phyloP scores from a whole-genome alignment of 53 echinoderm and acorn worm genomes.

The Apostichopus leukothele region DNA sequence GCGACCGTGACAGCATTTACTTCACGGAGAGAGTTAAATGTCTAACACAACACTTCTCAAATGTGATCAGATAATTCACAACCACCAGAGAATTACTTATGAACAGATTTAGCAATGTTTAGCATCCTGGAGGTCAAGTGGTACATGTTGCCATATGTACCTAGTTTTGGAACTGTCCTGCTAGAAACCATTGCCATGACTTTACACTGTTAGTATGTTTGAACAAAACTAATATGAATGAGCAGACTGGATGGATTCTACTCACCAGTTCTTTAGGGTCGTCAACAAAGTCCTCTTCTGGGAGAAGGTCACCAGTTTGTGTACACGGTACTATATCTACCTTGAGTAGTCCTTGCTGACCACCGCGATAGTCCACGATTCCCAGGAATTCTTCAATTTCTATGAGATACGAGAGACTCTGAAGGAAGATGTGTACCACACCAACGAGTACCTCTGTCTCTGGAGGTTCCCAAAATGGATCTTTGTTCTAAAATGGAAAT shows the following conservation, averaged over 20 bases:
- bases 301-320: conserved; percentile 65
- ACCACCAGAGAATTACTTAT: too few species aligned
- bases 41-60: too few species aligned
- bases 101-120: too few species aligned
- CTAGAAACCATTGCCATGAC: too few species aligned
- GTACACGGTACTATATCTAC: conserved; percentile 76
- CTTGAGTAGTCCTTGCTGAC: conserved; percentile 86
- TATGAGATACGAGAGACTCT: conserved; percentile 88
- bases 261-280: conserved; percentile 86
- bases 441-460: conserved; percentile 89
- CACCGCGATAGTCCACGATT: conserved; percentile 84
- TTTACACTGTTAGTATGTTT: too few species aligned
- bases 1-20: too few species aligned
- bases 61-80: too few species aligned
- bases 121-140: too few species aligned
- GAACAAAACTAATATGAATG: background rate
- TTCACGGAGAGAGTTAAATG: too few species aligned
- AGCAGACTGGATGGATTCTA: background rate
- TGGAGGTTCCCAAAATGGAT: conserved; percentile 97
- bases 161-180: too few species aligned
- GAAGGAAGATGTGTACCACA: conserved; percentile 90
- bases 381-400: conserved; percentile 86
- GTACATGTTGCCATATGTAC: too few species aligned
- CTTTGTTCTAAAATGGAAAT: conserved; percentile 68
- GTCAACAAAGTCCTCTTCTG: conserved; percentile 93